A percentile compares a stretch with the other conserved stretches of the same genome.
Evolutionary conservation across 2,797 vertebrate genomes (phyloP).

Genomic region (Labroides dimidiatus): DNA sequence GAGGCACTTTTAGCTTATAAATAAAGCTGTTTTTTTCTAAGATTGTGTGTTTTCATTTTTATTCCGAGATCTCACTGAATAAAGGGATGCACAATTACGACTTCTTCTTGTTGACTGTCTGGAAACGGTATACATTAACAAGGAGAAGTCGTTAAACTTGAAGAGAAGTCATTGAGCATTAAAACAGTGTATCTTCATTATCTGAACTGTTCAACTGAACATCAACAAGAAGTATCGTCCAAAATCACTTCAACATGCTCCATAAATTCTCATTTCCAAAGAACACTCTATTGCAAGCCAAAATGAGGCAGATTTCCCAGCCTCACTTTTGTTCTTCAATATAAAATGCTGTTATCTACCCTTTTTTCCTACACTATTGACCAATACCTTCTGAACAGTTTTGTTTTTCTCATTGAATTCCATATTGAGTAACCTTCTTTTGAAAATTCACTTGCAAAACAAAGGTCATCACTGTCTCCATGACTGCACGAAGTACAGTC

Average conservation of each 20-base stretch:
- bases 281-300: background rate
- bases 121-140: background rate
- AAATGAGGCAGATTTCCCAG: too few species aligned
- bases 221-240: too few species aligned
- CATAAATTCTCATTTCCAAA: too few species aligned
- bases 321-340: background rate
- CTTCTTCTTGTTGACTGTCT: background rate
- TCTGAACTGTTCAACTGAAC: too few species aligned
- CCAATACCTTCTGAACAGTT: too few species aligned
- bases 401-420: background rate
- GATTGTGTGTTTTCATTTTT: slow-evolving; percentile 1
- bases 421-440: slow-evolving; percentile 2
- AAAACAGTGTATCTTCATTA: too few species aligned
- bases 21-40: slow-evolving; percentile 36
- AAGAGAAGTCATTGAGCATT: too few species aligned
- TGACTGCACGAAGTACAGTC: background rate
- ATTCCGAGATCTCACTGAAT: slow-evolving; percentile 6
- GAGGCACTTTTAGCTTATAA: slow-evolving; percentile 17
- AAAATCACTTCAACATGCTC: too few species aligned
- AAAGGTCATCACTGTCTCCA: background rate
- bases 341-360: background rate
- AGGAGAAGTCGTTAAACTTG: too few species aligned
- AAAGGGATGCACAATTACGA: background rate
- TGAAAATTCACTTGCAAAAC: slow-evolving; percentile 3
- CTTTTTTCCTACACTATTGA: too few species aligned